These are phyloP conservation scores for Conomelus anceps DNA, from an alignment of 2,888 invertebrate species.

Conservation along the genomic window DNA sequence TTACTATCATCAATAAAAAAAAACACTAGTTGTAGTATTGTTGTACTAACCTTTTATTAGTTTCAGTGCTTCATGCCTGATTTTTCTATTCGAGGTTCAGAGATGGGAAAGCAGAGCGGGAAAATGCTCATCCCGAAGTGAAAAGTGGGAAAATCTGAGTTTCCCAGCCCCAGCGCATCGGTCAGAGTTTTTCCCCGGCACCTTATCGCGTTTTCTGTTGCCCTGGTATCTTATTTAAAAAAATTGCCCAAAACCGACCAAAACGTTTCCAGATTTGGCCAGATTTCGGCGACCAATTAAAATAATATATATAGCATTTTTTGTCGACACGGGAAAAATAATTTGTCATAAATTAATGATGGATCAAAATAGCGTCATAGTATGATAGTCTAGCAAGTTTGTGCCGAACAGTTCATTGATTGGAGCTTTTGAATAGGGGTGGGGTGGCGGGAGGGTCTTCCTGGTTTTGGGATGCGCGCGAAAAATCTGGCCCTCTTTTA, in stretches of 20 bases:
- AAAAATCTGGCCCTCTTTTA: too few species aligned
- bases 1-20: too few species aligned
- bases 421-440: too few species aligned
- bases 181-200: slow-evolving; percentile 54
- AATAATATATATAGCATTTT: neutral
- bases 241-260: neutral
- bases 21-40: too few species aligned
- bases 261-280: neutral
- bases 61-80: too few species aligned
- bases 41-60: too few species aligned
- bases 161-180: too few species aligned
- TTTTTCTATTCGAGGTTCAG: neutral
- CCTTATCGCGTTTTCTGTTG: slow-evolving; percentile 9
- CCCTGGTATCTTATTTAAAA: slow-evolving; percentile 1
- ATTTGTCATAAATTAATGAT: neutral
- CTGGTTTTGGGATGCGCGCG: too few species aligned
- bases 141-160: neutral
- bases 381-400: too few species aligned
- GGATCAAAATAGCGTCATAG: neutral
- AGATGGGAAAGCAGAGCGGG: neutral
- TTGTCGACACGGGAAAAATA: neutral
- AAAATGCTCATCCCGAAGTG: neutral
- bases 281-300: neutral
- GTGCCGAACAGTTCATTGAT: too few species aligned
- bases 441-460: too few species aligned